These are phyloP conservation scores for Archocentrus centrarchus DNA, from an alignment of 2,113 vertebrate species.

Conservation along the genomic window DNA sequence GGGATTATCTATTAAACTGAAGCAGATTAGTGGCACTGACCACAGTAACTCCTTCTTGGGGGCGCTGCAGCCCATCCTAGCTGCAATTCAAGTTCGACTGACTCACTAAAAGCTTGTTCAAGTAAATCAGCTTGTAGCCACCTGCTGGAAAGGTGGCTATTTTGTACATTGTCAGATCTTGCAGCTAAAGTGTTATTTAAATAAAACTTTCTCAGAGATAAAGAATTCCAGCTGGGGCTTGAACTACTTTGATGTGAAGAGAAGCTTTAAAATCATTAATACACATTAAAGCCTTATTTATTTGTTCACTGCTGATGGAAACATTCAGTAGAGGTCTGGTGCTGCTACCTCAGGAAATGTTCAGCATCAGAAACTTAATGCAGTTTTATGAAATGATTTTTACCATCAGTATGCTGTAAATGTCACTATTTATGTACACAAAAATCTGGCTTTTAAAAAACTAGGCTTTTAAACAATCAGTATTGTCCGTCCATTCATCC, in stretches of 20 bases:
- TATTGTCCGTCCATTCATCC: background rate
- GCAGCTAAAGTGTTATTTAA: background rate
- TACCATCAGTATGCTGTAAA: background rate
- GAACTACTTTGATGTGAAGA: background rate
- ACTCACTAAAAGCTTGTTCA: background rate
- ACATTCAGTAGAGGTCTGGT: background rate
- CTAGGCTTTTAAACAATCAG: background rate
- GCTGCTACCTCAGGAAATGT: background rate
- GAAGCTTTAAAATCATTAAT: background rate
- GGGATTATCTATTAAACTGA: too few species aligned
- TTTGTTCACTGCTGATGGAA: background rate
- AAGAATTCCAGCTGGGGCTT: background rate
- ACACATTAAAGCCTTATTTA: background rate
- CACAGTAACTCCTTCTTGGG: too few species aligned
- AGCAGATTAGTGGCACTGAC: too few species aligned
- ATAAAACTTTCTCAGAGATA: background rate
- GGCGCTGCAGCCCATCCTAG: too few species aligned
- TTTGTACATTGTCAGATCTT: background rate
- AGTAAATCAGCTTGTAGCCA: background rate
- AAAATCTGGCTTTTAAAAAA: background rate
- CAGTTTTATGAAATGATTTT: rapidly evolving
- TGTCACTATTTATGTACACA: background rate
- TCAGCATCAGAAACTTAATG: background rate
- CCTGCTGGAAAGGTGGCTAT: background rate
- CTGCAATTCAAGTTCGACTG: rapidly evolving